Evolutionary conservation across 2,113 vertebrate genomes (phyloP).

Genomic region (Aix galericulata): DNA sequence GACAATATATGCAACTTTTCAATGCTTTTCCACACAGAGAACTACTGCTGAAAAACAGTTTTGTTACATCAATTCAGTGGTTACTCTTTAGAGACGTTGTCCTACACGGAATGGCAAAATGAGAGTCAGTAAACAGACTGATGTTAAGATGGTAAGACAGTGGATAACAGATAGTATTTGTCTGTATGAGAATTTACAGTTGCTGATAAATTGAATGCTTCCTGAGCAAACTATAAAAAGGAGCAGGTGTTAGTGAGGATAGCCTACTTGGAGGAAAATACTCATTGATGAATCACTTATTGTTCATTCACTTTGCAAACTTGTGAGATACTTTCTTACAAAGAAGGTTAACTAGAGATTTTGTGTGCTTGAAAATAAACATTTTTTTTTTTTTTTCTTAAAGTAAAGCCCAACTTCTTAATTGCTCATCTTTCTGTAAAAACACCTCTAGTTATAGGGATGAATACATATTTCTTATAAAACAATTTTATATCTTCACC

Average conservation of each 20-base stretch:
- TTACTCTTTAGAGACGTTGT: constrained; percentile 23
- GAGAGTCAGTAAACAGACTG: constrained; percentile 36
- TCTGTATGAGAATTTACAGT: constrained; percentile 37
- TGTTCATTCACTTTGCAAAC: neutral
- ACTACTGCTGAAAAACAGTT: constrained; percentile 4
- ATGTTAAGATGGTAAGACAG: constrained; percentile 27
- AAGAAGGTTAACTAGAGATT: neutral
- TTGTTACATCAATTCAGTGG: constrained; percentile 34
- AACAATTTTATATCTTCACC: neutral
- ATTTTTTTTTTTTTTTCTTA: rapidly evolving
- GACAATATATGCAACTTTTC: neutral
- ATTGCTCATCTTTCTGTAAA: neutral
- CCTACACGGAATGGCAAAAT: constrained; percentile 16
- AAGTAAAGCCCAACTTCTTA: neutral
- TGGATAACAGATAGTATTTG: constrained; percentile 49
- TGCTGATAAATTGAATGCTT: constrained; percentile 20
- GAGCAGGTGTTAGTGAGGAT: neutral
- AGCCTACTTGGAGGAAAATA: neutral
- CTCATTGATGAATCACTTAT: neutral
- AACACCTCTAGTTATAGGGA: neutral
- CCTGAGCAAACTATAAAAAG: constrained; percentile 5
- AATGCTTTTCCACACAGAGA: neutral
- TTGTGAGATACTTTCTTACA: neutral
- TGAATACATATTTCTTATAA: neutral
- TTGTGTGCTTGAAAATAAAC: neutral